phyloP scores from a whole-genome alignment of 1,140 invertebrate species.

The Aphelenchoides avenae region DNA sequence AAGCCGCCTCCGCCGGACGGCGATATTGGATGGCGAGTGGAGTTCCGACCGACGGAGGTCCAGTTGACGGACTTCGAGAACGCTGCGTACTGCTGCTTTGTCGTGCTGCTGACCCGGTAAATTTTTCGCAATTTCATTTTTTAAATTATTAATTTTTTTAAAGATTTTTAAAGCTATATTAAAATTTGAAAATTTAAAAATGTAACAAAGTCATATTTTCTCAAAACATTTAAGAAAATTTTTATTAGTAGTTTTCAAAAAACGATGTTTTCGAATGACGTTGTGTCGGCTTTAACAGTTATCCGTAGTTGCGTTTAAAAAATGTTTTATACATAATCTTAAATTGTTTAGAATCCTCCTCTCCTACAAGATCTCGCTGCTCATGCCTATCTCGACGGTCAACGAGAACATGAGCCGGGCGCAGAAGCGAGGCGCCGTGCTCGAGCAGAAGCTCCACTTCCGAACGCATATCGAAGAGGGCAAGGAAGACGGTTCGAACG shows the following conservation, averaged over 20 bases:
- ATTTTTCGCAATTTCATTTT: too few relatives aligned
- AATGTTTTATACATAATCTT: too few relatives aligned
- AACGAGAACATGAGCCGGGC: conserved; percentile 96
- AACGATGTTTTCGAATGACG: too few relatives aligned
- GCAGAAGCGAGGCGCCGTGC: conserved; percentile 80
- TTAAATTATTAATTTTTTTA: conserved; percentile 3
- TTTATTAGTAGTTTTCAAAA: conserved; percentile 95
- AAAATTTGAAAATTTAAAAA: too few relatives aligned
- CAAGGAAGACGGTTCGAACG: conserved; percentile 38
- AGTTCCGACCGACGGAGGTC: conserved; percentile 93
- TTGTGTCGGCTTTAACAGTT: too few relatives aligned
- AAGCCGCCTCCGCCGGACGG: conserved; percentile 72
- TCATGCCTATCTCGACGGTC: conserved; percentile 96
- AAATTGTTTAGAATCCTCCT: conserved; percentile 93
- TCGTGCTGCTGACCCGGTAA: conserved; percentile 84
- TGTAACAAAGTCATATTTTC: conserved; percentile 64
- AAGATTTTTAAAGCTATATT: too few relatives aligned
- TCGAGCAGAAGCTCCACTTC: conserved; percentile 72
- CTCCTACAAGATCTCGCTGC: conserved; percentile 88
- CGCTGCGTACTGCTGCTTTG: conserved; percentile 95
- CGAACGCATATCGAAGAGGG: conserved; percentile 41
- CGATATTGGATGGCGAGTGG: conserved; percentile 93
- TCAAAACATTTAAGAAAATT: too few relatives aligned
- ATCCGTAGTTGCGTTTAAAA: too few relatives aligned
- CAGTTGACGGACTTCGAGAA: conserved; percentile 99